Base-by-base conservation (phyloP, 2,113 vertebrate species). In the Phalacrocorax pelagicus region DNA sequence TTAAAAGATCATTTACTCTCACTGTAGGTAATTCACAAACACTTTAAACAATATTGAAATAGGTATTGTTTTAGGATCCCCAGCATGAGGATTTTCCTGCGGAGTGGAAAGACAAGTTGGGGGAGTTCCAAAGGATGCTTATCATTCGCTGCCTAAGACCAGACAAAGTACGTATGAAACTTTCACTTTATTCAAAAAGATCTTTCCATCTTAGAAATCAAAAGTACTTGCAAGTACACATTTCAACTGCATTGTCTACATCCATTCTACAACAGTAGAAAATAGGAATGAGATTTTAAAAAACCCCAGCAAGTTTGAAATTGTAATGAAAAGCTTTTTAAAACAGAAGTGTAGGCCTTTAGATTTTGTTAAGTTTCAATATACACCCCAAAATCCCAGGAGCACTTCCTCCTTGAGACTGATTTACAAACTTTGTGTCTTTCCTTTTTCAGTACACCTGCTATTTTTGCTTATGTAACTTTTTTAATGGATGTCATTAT, bases 91-190 rank as follows among this genome's bases (percentile, higher is more conserved):
- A 36, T 8, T 99, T 99, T 86, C 98, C 99, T 73, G 97, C 93
- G 8, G 94, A 96, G 4, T 99, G 98, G 98, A 94, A 99, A 95
- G 91, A 97, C 4, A 98, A 98, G 91, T 32, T 98, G 38, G 97
- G 91, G 42, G 95, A 97, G 9, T 99, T 99, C 91, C 98, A 99
- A 94, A 98, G 97, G 92, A 99, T 99, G 99, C 98, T 99, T 66
- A 77, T 99, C 72, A 97, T 99, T 91, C 98, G 98, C 40, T 99
- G 98, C 96, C 94, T 99, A 66, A 97, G 99, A 92, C 98, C 98
- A 66, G 99, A 99, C 97, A 99, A 99, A 97, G 98, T 98, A 97
- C 61, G 84, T 78, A 54, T 10, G 4, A 51, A 77, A 20, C 13
- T 46, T 40, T 11, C 3, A 15, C 11, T 26, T 59, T 72, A 34